Evolutionary conservation across 2,113 vertebrate species (phyloP), one percentile per base, ranked within the genome.

Genomic region (Sardina pilchardus): DNA sequence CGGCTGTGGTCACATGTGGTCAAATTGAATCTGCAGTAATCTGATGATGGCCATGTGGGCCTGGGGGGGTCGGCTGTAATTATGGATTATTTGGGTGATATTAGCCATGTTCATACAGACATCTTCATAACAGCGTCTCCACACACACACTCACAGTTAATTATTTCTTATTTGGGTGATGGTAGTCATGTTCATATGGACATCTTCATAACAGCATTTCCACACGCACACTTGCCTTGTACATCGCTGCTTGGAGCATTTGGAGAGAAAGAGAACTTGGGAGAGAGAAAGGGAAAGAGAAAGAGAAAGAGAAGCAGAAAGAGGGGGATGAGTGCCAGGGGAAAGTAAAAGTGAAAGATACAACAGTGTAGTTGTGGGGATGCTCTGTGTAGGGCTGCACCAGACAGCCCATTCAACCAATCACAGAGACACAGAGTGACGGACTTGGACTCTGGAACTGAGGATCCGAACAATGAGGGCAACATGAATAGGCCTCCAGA

Each of bases 11-110:
- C 88, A 89, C 91, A 86, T 82, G 85, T 86, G 86, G 87, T 82
- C 87, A 88, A 88, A 86, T 91, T 88, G 83, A 87, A 84, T 87
- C 71, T 86, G 81, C 83, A 59, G 50, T 87, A 90, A 90, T 91
- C 84, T 86, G 88, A 63, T 91, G 84, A 88, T 59, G 0, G 26
- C 12, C n/a, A 30, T 67, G 24, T 67, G 59, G 21, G 59, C 59
- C 6, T 71, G 26, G 43, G 75, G 48, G 1, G 0, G 1, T 0
- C 14, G 48, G 75, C 43, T 26, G 81, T 63, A 48, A 39, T n/a
- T 85, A 7, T 7, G 0, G 83, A 84, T 88, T 88, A 78, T 53
- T 59, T 10, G 8, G 19, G 48, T 34, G n/a, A 86, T 71, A 80
- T 86, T 7, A 86, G 44, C 78, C 42, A 14, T 59, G 6, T 34